phyloP scores from a whole-genome alignment of 2,888 invertebrate species.

The Scaptodrosophila latifasciaeformis region DNA sequence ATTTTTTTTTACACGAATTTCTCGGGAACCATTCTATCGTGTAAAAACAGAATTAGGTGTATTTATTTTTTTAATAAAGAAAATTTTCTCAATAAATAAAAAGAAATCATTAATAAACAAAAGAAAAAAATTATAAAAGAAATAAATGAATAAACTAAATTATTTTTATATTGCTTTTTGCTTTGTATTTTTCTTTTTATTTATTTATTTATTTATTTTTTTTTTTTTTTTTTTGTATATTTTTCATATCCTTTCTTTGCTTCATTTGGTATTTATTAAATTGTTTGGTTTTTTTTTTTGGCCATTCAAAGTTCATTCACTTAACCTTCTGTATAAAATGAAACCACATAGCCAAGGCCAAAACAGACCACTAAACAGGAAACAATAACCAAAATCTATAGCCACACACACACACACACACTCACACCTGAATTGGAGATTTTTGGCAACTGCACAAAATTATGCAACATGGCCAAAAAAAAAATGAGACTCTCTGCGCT shows the following conservation, averaged over 20 bases:
- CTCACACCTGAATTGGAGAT: conserved; percentile 23
- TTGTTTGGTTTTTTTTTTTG: background rate
- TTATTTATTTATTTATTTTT: background rate
- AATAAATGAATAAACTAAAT: no score
- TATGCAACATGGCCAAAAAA: conserved; percentile 53
- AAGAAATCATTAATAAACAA: no score
- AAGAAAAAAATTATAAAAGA: no score
- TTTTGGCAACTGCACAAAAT: conserved; percentile 44
- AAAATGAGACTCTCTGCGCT: no score
- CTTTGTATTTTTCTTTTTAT: background rate
- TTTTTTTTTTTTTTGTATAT: background rate
- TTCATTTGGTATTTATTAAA: background rate
- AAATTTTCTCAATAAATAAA: no score
- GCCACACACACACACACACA: conserved; percentile 15
- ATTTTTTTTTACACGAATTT: no score
- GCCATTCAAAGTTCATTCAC: background rate
- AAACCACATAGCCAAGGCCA: conserved; percentile 55
- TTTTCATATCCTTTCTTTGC: background rate
- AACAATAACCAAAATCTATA: conserved; percentile 6
- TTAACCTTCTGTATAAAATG: background rate
- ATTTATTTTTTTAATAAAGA: no score
- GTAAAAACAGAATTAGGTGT: no score
- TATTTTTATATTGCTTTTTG: background rate
- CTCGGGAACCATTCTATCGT: no score
- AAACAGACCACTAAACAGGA: conserved; percentile 26